These are phyloP conservation scores for Poliocrania exsul DNA, from an alignment of 2,797 vertebrate species.

Conservation along the genomic window DNA sequence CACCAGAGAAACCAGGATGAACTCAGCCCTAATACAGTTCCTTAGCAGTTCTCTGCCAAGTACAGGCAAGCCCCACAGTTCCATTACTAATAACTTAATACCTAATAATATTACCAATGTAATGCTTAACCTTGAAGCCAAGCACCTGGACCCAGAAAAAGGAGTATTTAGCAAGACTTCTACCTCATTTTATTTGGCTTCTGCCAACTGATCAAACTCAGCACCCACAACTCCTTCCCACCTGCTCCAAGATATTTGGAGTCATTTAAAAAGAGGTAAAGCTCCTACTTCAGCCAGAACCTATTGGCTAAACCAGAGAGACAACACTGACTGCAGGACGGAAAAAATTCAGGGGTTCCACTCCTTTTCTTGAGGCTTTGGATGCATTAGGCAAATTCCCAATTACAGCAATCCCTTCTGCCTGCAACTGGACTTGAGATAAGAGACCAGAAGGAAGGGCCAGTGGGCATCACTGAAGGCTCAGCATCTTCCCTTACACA, in stretches of 20 bases:
- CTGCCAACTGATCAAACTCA: neutral
- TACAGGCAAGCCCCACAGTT: slow-evolving; percentile 15
- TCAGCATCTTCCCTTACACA: neutral
- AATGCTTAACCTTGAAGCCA: slow-evolving; percentile 37
- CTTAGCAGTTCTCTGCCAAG: slow-evolving; percentile 21
- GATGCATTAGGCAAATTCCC: neutral
- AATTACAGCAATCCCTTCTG: neutral
- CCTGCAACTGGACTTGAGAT: neutral
- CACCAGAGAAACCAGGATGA: neutral
- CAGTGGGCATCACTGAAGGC: neutral
- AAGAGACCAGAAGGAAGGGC: neutral
- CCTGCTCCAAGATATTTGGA: neutral
- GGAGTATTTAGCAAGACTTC: neutral
- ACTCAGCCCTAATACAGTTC: slow-evolving; percentile 13
- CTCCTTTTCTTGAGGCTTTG: neutral
- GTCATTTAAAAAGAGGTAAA: neutral
- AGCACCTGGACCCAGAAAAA: slow-evolving; percentile 38
- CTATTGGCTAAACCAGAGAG: neutral
- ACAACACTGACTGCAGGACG: neutral
- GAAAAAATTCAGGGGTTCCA: neutral
- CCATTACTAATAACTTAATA: slow-evolving; percentile 53
- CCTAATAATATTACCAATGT: slow-evolving; percentile 29
- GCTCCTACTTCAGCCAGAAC: neutral
- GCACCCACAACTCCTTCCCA: neutral
- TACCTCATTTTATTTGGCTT: neutral